Conservation (phyloP, 2,888 invertebrate genomes). For the Macrophya annulata region DNA sequence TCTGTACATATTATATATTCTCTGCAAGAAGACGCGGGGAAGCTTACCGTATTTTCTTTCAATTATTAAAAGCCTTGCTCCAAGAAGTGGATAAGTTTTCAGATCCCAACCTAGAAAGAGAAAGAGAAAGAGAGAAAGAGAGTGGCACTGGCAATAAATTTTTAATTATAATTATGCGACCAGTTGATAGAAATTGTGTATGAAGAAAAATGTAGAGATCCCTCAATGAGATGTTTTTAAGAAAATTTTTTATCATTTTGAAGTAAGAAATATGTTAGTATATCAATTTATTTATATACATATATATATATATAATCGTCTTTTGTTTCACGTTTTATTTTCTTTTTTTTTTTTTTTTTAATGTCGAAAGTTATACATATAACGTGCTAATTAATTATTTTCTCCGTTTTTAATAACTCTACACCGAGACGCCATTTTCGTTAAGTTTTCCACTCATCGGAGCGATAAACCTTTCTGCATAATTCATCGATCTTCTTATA, state of each 20-base stretch:
- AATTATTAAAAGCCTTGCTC: conserved; percentile 22
- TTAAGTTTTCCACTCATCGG: conserved; percentile 42
- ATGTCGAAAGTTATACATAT: not conserved
- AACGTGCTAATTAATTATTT: conserved; percentile 19
- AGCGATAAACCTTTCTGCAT: conserved; percentile 40
- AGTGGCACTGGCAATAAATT: conserved; percentile 5
- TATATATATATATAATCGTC: not conserved
- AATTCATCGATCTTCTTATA: conserved; percentile 35
- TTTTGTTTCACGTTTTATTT: conserved; percentile 15
- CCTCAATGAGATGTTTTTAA: too few species aligned
- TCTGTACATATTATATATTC: not conserved
- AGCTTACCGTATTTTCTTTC: conserved; percentile 18
- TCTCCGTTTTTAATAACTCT: conserved; percentile 21
- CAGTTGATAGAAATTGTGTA: conserved; percentile 1
- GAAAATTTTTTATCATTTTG: not conserved
- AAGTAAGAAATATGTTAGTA: too few species aligned
- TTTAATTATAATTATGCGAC: conserved; percentile 33
- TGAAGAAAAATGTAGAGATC: not conserved
- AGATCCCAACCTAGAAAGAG: not conserved
- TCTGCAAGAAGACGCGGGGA: not conserved
- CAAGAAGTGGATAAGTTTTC: not conserved
- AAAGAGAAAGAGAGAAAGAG: not conserved
- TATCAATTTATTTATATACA: not conserved
- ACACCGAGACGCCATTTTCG: conserved; percentile 19
- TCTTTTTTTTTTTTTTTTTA: not conserved